Conservation (phyloP, 2,113 vertebrate genomes). For the Nycticorax nycticorax region DNA sequence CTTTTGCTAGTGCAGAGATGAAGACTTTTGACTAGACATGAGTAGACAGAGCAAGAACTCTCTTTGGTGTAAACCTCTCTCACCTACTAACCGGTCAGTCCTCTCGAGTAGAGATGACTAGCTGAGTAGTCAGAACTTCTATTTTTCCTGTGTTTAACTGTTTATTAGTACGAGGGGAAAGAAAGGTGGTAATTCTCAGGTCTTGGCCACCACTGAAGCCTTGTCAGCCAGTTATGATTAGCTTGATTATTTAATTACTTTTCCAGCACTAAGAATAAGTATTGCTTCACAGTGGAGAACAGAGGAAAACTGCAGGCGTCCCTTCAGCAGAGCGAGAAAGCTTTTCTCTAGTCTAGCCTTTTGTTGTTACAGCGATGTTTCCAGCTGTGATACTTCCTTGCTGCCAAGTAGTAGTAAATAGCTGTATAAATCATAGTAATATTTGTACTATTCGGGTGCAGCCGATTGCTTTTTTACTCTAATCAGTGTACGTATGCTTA, state of each 20-base stretch:
- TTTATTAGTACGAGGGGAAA: background rate
- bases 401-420: constrained; percentile 46
- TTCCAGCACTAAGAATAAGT: background rate
- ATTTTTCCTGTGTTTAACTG: background rate
- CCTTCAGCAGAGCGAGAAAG: background rate
- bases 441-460: background rate
- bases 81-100: background rate
- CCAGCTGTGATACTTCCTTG: constrained; percentile 32
- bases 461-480: background rate
- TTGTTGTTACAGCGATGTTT: background rate
- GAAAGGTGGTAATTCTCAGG: constrained; percentile 6
- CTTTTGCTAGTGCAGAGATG: background rate
- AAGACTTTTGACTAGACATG: background rate
- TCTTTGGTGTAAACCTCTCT: background rate
- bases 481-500: background rate
- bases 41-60: background rate
- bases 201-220: background rate
- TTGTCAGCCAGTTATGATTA: constrained; percentile 23
- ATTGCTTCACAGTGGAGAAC: background rate
- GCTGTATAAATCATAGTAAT: constrained; percentile 34
- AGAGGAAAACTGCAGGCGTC: constrained; percentile 8
- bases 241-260: constrained; percentile 55
- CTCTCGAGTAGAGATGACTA: background rate
- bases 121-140: background rate
- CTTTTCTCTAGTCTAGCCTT: constrained; percentile 5